Conservation (phyloP, 2,797 vertebrate species). For the Peromyscus melanophrys region DNA sequence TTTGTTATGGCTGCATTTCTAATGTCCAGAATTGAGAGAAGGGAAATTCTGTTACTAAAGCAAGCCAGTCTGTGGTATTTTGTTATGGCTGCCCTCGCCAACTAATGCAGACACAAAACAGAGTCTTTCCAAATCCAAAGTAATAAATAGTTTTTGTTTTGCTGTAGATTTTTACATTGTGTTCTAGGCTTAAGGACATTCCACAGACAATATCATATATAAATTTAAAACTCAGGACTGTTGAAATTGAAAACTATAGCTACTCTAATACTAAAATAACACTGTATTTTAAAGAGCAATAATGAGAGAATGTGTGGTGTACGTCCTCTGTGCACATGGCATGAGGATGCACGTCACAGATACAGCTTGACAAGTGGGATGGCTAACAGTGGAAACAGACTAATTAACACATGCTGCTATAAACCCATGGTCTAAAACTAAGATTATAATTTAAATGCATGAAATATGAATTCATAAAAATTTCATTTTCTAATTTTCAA, state of each 20-base stretch:
- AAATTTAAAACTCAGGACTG: constrained; percentile 49
- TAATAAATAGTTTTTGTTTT: neutral
- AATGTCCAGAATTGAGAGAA: neutral
- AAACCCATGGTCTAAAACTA: constrained; percentile 52
- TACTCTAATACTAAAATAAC: constrained; percentile 50
- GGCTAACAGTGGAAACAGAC: constrained; percentile 2
- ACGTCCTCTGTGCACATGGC: neutral
- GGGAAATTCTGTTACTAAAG: neutral
- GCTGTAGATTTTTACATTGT: neutral
- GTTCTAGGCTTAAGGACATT: constrained; percentile 8
- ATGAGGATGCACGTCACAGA: neutral
- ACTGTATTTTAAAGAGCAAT: constrained; percentile 36
- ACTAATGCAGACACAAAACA: neutral
- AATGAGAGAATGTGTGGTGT: neutral
- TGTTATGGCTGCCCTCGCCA: neutral
- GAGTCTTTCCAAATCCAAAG: constrained; percentile 36
- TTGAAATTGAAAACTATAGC: constrained; percentile 38
- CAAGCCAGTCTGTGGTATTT: neutral
- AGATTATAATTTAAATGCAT: constrained; percentile 44
- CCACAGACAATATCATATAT: neutral
- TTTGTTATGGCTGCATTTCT: neutral
- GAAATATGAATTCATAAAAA: constrained; percentile 14
- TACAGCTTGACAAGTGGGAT: neutral
- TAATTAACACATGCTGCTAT: neutral
- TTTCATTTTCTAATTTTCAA: neutral